These are phyloP conservation scores for Poecilia wingei DNA, from an alignment of 2,797 vertebrate species.

Conservation along the genomic window DNA sequence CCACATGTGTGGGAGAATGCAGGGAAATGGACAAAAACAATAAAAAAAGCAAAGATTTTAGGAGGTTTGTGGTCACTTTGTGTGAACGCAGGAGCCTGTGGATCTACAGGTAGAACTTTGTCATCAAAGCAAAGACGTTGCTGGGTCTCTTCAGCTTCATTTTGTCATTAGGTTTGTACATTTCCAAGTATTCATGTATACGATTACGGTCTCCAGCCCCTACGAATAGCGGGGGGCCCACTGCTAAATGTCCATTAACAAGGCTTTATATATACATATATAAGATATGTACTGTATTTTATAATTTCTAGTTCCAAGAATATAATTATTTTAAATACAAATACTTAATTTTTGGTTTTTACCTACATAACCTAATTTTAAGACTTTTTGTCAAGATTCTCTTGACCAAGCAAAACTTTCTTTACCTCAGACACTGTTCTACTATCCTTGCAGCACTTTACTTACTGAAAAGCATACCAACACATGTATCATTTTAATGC, in stretches of 20 bases:
- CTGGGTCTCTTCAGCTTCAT: neutral
- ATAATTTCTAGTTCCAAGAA: neutral
- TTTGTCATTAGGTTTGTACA: neutral
- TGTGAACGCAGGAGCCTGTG: neutral
- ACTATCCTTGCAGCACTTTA: neutral
- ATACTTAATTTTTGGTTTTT: neutral
- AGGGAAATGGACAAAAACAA: neutral
- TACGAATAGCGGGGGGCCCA: neutral
- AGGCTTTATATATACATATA: neutral
- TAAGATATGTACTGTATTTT: neutral
- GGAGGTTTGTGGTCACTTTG: neutral
- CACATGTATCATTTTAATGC: slow-evolving; percentile 27
- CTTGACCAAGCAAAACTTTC: neutral
- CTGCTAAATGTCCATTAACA: neutral
- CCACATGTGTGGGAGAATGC: neutral
- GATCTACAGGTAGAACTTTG: neutral
- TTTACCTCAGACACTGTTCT: neutral
- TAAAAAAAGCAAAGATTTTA: neutral
- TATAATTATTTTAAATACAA: neutral
- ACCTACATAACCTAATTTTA: neutral
- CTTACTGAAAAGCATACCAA: neutral
- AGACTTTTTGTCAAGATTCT: neutral
- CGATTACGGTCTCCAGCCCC: neutral
- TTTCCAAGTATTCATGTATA: neutral
- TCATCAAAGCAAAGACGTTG: neutral